Evolutionary conservation across 1,140 invertebrate genomes (phyloP).

Genomic region (Drosophila miranda): DNA sequence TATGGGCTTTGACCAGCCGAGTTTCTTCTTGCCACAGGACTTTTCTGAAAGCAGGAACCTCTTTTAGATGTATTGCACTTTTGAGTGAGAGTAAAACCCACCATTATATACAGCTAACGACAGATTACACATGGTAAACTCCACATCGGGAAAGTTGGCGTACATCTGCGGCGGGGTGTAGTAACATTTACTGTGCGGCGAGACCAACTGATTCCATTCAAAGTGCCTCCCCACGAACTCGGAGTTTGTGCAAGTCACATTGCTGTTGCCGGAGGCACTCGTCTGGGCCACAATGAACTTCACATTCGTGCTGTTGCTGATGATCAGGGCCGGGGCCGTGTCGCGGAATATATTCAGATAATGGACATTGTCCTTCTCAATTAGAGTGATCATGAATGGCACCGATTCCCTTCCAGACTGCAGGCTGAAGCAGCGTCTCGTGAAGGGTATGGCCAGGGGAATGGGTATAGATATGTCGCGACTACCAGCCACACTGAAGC

Average conservation of each 20-base stretch:
- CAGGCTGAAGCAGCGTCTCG: slow-evolving; percentile 72
- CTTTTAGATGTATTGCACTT: not conserved
- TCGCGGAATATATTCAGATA: slow-evolving; percentile 73
- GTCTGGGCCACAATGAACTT: slow-evolving; percentile 76
- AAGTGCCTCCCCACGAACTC: slow-evolving; percentile 73
- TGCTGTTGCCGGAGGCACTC: slow-evolving; percentile 69
- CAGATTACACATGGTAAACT: slow-evolving; percentile 72
- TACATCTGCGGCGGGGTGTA: slow-evolving; percentile 79
- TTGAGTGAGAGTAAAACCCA: slow-evolving; percentile 2
- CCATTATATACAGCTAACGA: slow-evolving; percentile 65
- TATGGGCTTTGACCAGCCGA: slow-evolving; percentile 83
- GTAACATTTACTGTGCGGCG: slow-evolving; percentile 63
- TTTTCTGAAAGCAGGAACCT: slow-evolving; percentile 12
- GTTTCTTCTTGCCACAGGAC: slow-evolving; percentile 44
- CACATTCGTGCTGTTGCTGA: slow-evolving; percentile 72
- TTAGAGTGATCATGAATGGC: slow-evolving; percentile 63
- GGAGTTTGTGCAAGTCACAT: slow-evolving; percentile 64
- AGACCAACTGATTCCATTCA: slow-evolving; percentile 72
- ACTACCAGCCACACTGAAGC: slow-evolving; percentile 42
- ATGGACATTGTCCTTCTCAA: slow-evolving; percentile 70
- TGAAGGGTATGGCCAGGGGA: slow-evolving; percentile 59
- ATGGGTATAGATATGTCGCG: slow-evolving; percentile 72
- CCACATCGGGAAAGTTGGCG: slow-evolving; percentile 76
- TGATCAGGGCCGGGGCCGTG: slow-evolving; percentile 57
- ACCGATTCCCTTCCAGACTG: slow-evolving; percentile 63